A percentile compares a stretch with the other conserved stretches of the same genome.
Conservation (phyloP, 2,113 vertebrate species). For the Ptyas mucosa region DNA sequence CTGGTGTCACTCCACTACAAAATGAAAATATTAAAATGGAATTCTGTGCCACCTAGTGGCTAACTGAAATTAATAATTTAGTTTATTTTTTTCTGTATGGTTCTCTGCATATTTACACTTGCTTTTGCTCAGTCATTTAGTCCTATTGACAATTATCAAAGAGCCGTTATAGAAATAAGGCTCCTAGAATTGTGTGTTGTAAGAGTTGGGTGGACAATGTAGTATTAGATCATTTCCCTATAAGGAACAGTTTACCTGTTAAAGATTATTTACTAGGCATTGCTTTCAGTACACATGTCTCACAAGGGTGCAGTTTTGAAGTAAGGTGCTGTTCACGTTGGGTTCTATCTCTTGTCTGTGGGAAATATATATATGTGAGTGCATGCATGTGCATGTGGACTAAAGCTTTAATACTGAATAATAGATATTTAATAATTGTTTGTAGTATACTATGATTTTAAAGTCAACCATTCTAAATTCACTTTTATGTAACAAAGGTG, state of each 20-base stretch:
- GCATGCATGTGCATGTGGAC: not conserved
- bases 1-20: not conserved
- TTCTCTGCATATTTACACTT: not conserved
- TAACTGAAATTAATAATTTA: slow-evolving; percentile 31
- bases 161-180: not conserved
- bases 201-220: not conserved
- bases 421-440: not conserved
- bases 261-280: not conserved
- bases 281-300: not conserved
- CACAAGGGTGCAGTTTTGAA: not conserved
- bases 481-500: not conserved
- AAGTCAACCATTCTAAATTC: not conserved
- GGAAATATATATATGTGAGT: not conserved
- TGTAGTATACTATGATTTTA: not conserved
- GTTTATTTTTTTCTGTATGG: not conserved
- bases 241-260: not conserved
- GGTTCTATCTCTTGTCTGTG: not conserved
- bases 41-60: slow-evolving; percentile 75
- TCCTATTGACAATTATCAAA: not conserved
- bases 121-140: not conserved
- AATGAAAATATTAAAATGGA: slow-evolving; percentile 29
- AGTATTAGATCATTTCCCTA: not conserved
- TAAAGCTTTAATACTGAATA: not conserved
- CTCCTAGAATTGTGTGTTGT: not conserved
- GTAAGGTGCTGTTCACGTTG: not conserved